Evolutionary conservation across 2,113 vertebrate genomes (phyloP).

Genomic region (Corydoras sp.): DNA sequence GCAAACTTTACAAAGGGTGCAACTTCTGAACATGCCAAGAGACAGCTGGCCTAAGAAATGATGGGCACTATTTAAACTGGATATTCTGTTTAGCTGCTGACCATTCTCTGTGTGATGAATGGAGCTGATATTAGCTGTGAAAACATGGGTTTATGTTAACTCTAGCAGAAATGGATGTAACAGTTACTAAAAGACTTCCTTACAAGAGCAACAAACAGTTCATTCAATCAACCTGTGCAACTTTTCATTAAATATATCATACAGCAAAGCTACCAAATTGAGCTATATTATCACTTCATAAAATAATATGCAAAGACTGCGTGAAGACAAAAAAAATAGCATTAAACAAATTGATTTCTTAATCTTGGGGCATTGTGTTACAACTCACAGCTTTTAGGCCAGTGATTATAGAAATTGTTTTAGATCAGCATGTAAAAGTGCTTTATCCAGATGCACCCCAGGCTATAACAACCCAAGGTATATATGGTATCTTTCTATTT

Average conservation of each 20-base stretch:
- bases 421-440: slow-evolving; percentile 57
- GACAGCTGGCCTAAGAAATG: too few relatives aligned
- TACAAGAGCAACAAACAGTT: slow-evolving; percentile 54
- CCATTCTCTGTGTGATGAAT: background rate
- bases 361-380: slow-evolving; percentile 31
- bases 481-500: too few relatives aligned
- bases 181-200: slow-evolving; percentile 36
- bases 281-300: background rate
- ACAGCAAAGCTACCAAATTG: slow-evolving; percentile 52
- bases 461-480: too few relatives aligned
- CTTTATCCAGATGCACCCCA: slow-evolving; percentile 56
- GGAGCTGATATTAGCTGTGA: slow-evolving; percentile 23
- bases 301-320: background rate
- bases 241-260: slow-evolving; percentile 45
- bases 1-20: too few relatives aligned
- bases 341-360: background rate
- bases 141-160: background rate
- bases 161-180: background rate
- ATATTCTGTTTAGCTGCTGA: slow-evolving; percentile 11
- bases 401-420: slow-evolving; percentile 8
- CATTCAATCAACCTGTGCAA: slow-evolving; percentile 67
- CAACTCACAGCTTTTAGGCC: slow-evolving; percentile 51
- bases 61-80: too few relatives aligned
- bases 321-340: background rate
- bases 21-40: too few relatives aligned